Evolutionary conservation across 2,797 vertebrate genomes (phyloP).

Genomic region (Darevskia nairensis): DNA sequence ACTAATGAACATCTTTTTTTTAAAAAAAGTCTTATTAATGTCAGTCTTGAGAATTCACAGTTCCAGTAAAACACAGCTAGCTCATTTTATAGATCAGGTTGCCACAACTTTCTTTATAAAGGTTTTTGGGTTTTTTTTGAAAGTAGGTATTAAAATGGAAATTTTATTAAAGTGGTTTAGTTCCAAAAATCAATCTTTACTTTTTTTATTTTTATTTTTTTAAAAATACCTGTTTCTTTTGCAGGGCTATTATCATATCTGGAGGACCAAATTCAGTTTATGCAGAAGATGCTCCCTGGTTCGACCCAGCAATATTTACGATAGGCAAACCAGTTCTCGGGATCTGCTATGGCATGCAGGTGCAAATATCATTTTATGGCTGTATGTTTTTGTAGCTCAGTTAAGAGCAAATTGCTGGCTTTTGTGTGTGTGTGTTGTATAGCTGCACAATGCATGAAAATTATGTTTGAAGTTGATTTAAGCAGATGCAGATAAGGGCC

Average conservation of each 20-base stretch:
- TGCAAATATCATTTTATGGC: slow-evolving; percentile 61
- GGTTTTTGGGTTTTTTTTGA: too few relatives aligned
- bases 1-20: neutral
- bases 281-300: slow-evolving; percentile 98
- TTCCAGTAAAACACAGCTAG: rapidly evolving
- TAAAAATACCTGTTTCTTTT: slow-evolving; percentile 2
- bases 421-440: neutral
- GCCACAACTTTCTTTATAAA: rapidly evolving
- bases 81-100: neutral
- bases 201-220: slow-evolving; percentile 1
- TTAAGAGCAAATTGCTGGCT: neutral
- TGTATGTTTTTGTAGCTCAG: neutral
- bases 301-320: slow-evolving; percentile 97
- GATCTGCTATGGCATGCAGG: slow-evolving; percentile 99
- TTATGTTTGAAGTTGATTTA: neutral
- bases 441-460: neutral
- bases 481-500: neutral
- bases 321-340: slow-evolving; percentile 97
- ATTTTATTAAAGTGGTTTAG: neutral
- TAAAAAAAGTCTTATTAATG: too few relatives aligned
- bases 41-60: neutral
- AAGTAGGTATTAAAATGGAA: neutral
- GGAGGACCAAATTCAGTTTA: slow-evolving; percentile 98
- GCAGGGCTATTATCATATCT: slow-evolving; percentile 97
- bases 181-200: neutral